A percentile compares a stretch with the other conserved stretches of the same genome.
Evolutionary conservation across 2,113 vertebrate genomes (phyloP).

Genomic region (Apodemus speciosus): DNA sequence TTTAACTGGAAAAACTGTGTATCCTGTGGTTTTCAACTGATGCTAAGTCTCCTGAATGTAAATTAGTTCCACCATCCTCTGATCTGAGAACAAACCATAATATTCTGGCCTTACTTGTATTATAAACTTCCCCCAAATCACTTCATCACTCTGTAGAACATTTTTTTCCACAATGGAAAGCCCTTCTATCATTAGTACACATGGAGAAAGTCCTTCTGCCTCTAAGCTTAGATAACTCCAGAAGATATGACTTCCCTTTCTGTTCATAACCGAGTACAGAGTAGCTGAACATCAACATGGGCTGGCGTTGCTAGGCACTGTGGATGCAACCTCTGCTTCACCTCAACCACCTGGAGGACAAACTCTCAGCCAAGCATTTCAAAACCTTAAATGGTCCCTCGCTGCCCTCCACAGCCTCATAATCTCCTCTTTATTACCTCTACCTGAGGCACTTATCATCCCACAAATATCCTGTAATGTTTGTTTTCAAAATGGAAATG

Average conservation of each 20-base stretch:
- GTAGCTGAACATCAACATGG: too few relatives aligned
- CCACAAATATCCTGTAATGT: neutral
- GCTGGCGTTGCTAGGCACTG: neutral
- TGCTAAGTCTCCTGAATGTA: neutral
- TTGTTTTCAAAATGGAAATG: slow-evolving; percentile 2
- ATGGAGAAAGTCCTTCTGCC: neutral
- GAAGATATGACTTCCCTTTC: neutral
- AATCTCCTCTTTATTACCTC: neutral
- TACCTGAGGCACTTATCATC: neutral
- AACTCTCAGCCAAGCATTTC: neutral
- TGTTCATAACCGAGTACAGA: neutral
- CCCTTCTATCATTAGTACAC: neutral
- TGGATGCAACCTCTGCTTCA: neutral
- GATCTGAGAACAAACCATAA: neutral
- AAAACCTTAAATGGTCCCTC: neutral
- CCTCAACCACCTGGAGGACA: neutral
- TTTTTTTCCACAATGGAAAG: neutral
- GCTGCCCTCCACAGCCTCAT: neutral
- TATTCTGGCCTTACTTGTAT: neutral
- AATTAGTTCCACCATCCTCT: neutral
- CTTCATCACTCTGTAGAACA: neutral
- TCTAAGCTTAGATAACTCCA: neutral
- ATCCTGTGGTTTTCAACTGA: neutral
- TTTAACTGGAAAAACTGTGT: neutral
- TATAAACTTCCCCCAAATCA: neutral